Conservation (phyloP, 2,113 vertebrate species). For the Mionectes macconnelli region DNA sequence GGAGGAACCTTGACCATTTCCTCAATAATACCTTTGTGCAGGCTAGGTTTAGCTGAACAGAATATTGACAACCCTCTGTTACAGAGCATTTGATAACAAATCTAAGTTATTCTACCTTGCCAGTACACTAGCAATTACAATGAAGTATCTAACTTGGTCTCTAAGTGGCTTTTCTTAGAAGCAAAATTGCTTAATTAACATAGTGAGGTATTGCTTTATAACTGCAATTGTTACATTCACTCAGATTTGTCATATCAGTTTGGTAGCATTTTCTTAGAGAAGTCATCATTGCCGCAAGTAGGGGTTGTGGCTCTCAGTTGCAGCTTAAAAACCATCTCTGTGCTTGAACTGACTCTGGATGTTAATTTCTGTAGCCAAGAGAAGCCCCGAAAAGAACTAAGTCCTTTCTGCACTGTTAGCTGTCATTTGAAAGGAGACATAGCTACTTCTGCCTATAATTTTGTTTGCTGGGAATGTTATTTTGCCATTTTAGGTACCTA, state of each 20-base stretch:
- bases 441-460: neutral
- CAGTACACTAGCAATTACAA: neutral
- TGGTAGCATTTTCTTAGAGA: neutral
- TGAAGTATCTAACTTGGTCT: neutral
- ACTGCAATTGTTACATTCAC: neutral
- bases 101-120: neutral
- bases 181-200: neutral
- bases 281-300: neutral
- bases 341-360: neutral
- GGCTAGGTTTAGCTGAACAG: neutral
- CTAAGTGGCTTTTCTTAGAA: conserved; percentile 4
- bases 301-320: neutral
- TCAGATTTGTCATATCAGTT: neutral
- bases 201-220: neutral
- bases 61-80: neutral
- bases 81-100: neutral
- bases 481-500: neutral
- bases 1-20: neutral
- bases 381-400: neutral
- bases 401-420: neutral
- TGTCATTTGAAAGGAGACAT: neutral
- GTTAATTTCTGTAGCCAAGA: neutral
- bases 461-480: neutral
- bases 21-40: neutral
- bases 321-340: neutral